Base-by-base conservation (phyloP, 2,888 invertebrate species). In the Euplexia lucipara region DNA sequence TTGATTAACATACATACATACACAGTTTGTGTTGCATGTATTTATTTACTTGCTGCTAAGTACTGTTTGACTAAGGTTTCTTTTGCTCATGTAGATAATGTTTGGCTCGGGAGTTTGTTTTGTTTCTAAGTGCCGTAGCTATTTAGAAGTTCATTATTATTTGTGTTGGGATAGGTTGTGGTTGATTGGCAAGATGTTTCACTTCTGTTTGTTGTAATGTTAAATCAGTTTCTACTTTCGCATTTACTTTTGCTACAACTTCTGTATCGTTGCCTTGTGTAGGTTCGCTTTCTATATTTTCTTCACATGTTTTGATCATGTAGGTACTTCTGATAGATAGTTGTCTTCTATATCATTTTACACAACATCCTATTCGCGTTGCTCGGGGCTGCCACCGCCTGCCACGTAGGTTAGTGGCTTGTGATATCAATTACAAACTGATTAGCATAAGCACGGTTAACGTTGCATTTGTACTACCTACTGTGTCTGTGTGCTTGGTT, bases 1-100 rank as follows among this genome's bases (percentile, higher is more conserved):
- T 77, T 76, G 70, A 78, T 75, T 78, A 75, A 78, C 75, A 76
- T 78, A 62, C 62, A 52, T 72, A 62, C 59, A 39, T 57, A 56
- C 73, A 57, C 47, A 32, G 74, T 60, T 53, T 49, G 41, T 42
- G 74, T 54, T 75, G 67, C 74, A 73, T 73, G 51, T 77, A 78
- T 74, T 75, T 74, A 70, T 74, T 74, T 76, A 48, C 76, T 60
- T 37, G 30, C 59, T 26, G 52, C 56, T 75, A 59, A 75, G 71
- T 64, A 76, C 59, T 70, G 59, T 59, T 70, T 56, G 76, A 44
- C 52, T 60, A 56, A 60, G 71, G 59, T 74, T 76, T 70, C 64
- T 74, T 74, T 74, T 70, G 45, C 58, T 49, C 20, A 45, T 56
- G 44, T 52, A 59, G 45, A 51, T 70, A 59, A 63, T 58, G 70